Conservation (phyloP, 2,888 invertebrate genomes). For the Lasioglossum figueresi region DNA sequence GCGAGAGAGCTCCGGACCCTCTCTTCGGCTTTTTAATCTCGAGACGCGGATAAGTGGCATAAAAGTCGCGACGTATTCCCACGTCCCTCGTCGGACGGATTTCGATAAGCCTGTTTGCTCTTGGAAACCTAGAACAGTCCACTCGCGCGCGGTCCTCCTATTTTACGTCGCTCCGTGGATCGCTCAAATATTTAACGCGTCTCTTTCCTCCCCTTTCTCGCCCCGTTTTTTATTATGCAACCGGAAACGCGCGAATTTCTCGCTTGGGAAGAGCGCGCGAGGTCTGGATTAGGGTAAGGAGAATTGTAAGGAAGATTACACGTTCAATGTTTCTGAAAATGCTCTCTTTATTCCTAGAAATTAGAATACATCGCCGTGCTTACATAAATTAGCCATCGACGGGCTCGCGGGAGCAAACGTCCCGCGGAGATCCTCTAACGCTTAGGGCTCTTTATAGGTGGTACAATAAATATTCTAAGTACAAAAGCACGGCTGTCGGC, state of each 20-base stretch:
- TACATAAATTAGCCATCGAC: conserved; percentile 57
- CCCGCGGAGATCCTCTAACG: conserved; percentile 40
- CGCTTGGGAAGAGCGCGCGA: neutral
- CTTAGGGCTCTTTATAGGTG: conserved; percentile 48
- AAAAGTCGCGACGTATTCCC: conserved; percentile 79
- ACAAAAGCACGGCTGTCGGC: conserved; percentile 74
- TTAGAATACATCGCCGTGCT: conserved; percentile 60
- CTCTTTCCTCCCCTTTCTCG: neutral
- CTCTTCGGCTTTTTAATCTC: conserved; percentile 73
- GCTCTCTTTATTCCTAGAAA: conserved; percentile 69
- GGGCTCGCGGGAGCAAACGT: conserved; percentile 6
- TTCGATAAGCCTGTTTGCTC: conserved; percentile 79
- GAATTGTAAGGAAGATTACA: neutral
- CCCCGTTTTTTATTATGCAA: neutral
- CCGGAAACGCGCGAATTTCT: conserved; percentile 10
- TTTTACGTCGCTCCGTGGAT: conserved; percentile 44
- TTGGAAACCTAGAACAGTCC: conserved; percentile 69
- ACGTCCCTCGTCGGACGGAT: conserved; percentile 74
- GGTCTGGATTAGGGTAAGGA: neutral
- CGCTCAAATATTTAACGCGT: conserved; percentile 62
- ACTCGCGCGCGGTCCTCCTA: conserved; percentile 64
- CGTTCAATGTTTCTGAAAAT: conserved; percentile 28
- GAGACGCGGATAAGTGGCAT: conserved; percentile 78
- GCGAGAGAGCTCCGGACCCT: neutral
- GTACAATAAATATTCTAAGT: conserved; percentile 81